A percentile compares a stretch with the other conserved stretches of the same genome.
These are phyloP conservation scores for Andrena bicolor DNA, from an alignment of 2,888 invertebrate species.

Conservation along the genomic window DNA sequence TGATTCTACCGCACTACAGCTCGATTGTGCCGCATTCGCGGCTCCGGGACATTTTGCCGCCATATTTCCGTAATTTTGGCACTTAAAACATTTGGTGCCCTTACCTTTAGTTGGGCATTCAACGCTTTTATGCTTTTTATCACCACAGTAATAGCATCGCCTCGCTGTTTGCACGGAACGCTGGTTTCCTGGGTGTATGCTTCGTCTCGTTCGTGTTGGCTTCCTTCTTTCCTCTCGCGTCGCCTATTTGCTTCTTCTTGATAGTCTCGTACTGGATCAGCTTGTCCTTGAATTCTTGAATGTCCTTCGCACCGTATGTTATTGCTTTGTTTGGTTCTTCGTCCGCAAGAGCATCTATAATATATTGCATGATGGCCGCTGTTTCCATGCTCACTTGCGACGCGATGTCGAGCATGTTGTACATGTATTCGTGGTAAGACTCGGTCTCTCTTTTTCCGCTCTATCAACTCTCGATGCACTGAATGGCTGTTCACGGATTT, in stretches of 20 bases:
- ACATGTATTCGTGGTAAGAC: slow-evolving; percentile 16
- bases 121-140: slow-evolving; percentile 13
- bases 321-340: slow-evolving; percentile 43
- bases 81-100: slow-evolving; percentile 15
- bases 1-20: background rate
- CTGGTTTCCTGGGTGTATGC: no score
- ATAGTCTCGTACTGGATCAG: slow-evolving; percentile 31
- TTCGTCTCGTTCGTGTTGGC: no score
- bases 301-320: slow-evolving; percentile 45
- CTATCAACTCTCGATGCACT: background rate
- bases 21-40: background rate
- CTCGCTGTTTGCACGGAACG: no score
- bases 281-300: slow-evolving; percentile 53
- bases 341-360: slow-evolving; percentile 53
- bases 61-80: background rate
- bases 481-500: background rate
- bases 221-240: no score
- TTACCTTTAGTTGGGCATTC: slow-evolving; percentile 59
- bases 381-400: slow-evolving; percentile 47
- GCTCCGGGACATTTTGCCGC: background rate
- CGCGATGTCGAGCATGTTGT: slow-evolving; percentile 13
- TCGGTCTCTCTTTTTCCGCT: background rate
- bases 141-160: no score
- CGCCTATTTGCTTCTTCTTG: slow-evolving; percentile 25
- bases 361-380: slow-evolving; percentile 42